Evolutionary conservation across 2,797 vertebrate genomes (phyloP).

Genomic region (Chaunax sp.): DNA sequence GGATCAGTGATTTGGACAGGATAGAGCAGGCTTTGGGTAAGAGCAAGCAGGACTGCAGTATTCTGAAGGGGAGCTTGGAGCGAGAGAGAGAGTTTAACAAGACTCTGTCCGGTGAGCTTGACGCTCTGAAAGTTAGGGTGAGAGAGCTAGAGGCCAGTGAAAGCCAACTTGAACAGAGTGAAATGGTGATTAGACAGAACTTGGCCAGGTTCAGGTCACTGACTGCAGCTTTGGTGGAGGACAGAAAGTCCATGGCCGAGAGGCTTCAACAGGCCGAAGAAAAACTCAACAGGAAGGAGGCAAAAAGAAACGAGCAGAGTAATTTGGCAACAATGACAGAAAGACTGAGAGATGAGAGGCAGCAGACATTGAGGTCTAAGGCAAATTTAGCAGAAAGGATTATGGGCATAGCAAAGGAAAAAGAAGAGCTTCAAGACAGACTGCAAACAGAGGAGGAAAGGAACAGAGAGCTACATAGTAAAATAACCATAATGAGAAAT

Average conservation of each 20-base stretch:
- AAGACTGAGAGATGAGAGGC: conserved; percentile 91
- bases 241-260: conserved; percentile 92
- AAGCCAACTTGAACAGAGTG: conserved; percentile 89
- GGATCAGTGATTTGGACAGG: conserved; percentile 93
- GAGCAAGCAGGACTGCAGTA: conserved; percentile 92
- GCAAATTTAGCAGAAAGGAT: conserved; percentile 92
- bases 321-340: conserved; percentile 89
- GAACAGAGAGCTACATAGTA: conserved; percentile 89
- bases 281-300: conserved; percentile 86
- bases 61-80: conserved; percentile 90
- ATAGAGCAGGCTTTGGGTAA: conserved; percentile 93
- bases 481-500: conserved; percentile 89
- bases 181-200: conserved; percentile 91
- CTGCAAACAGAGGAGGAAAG: conserved; percentile 91
- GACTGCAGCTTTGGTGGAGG: conserved; percentile 94
- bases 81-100: conserved; percentile 90
- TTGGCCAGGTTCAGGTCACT: conserved; percentile 93
- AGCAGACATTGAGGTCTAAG: conserved; percentile 88
- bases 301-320: conserved; percentile 90
- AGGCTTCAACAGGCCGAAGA: conserved; percentile 92
- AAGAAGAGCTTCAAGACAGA: conserved; percentile 89
- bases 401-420: conserved; percentile 87
- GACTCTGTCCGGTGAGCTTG: conserved; percentile 88
- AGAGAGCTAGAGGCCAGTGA: conserved; percentile 91
- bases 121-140: conserved; percentile 88